A percentile compares a stretch with the other conserved stretches of the same genome.
phyloP scores from a whole-genome alignment of 1,140 invertebrate genomes.

The Caenorhabditis brenneri region DNA sequence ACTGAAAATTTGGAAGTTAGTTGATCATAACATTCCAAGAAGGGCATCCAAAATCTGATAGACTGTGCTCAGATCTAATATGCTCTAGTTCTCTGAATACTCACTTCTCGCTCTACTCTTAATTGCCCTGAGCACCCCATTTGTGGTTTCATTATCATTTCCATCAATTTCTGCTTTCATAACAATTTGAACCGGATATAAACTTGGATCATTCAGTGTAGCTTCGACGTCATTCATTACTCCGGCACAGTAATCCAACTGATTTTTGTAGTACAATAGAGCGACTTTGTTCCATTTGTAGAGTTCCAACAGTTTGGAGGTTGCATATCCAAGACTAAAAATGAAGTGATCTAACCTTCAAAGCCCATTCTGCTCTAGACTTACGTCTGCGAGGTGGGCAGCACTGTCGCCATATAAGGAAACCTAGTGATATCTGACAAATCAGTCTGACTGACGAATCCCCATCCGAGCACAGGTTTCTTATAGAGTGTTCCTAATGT shows the following conservation, averaged over 20 bases:
- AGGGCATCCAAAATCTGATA: too few species aligned
- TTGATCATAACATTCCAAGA: too few species aligned
- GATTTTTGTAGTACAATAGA: neutral
- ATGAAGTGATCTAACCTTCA: neutral
- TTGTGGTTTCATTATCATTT: neutral
- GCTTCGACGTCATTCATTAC: neutral
- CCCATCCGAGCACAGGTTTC: neutral
- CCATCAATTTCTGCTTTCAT: neutral
- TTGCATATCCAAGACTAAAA: neutral
- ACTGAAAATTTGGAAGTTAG: neutral
- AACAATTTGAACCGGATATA: neutral
- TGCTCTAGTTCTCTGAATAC: neutral
- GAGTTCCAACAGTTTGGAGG: neutral
- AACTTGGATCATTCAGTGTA: neutral
- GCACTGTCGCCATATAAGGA: neutral
- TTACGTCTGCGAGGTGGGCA: neutral
- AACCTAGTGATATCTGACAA: neutral
- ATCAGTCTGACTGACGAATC: neutral
- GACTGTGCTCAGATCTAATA: too few species aligned
- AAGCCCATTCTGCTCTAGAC: neutral
- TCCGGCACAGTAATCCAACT: neutral
- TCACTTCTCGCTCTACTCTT: neutral
- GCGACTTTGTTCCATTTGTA: slow-evolving; percentile 24
- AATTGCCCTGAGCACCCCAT: neutral
- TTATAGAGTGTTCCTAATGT: neutral